Evolutionary conservation across 1,140 invertebrate genomes (phyloP).

Genomic region (silkworm (Bombyx mori)): DNA sequence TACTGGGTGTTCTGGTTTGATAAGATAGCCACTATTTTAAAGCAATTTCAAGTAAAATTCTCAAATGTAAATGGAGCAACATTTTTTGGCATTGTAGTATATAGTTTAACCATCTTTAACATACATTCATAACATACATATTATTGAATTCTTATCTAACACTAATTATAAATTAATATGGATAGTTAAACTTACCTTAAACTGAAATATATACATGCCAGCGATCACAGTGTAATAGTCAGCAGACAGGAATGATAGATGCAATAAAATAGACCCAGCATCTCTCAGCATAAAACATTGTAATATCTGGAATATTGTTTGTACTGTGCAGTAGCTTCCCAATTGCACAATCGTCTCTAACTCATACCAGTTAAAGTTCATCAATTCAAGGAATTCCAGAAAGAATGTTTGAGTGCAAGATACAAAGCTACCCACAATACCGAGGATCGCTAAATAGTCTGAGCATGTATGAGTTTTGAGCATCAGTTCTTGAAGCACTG

Average conservation of each 20-base stretch:
- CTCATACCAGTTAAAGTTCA: slow-evolving; percentile 74
- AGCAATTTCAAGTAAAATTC: too few species aligned
- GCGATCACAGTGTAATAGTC: slow-evolving; percentile 89
- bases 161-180: not conserved
- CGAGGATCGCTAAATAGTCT: slow-evolving; percentile 89
- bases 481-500: slow-evolving; percentile 87
- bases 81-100: too few species aligned
- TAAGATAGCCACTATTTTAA: too few species aligned
- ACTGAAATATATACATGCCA: slow-evolving; percentile 86
- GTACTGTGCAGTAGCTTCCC: slow-evolving; percentile 58
- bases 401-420: slow-evolving; percentile 82
- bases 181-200: slow-evolving; percentile 76
- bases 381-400: slow-evolving; percentile 57
- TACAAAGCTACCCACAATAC: slow-evolving; percentile 85
- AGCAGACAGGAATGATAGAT: slow-evolving; percentile 86
- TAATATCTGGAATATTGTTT: slow-evolving; percentile 85
- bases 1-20: too few species aligned
- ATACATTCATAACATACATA: too few species aligned
- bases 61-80: too few species aligned
- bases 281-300: slow-evolving; percentile 83
- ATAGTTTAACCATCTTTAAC: too few species aligned
- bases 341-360: slow-evolving; percentile 60
- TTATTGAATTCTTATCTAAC: too few species aligned
- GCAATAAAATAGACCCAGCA: slow-evolving; percentile 85
- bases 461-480: slow-evolving; percentile 85